These are phyloP conservation scores for Drosophila monieri DNA, from an alignment of 2,888 invertebrate genomes.

Conservation along the genomic window DNA sequence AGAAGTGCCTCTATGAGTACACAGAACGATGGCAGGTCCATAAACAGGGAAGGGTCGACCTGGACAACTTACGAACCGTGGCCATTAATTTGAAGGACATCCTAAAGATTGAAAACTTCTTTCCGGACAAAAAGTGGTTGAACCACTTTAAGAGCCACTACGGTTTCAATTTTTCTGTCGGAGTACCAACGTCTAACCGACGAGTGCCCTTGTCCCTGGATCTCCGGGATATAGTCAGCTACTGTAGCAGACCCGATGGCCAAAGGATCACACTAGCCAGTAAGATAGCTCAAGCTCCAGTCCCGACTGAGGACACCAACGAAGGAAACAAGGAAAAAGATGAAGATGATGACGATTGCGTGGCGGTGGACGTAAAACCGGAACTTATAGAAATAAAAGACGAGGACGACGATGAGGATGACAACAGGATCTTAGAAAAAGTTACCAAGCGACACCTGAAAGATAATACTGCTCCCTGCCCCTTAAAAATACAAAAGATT, in stretches of 20 bases:
- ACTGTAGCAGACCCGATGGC: slow-evolving; percentile 74
- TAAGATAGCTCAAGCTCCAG: neutral
- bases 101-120: slow-evolving; percentile 78
- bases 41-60: slow-evolving; percentile 65
- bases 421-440: too few relatives aligned
- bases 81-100: slow-evolving; percentile 74
- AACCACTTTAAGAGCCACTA: slow-evolving; percentile 69
- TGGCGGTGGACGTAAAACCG: slow-evolving; percentile 45
- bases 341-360: slow-evolving; percentile 39
- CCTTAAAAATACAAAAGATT: slow-evolving; percentile 73
- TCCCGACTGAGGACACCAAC: neutral
- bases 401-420: slow-evolving; percentile 47
- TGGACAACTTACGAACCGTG: slow-evolving; percentile 63
- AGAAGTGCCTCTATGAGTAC: slow-evolving; percentile 80
- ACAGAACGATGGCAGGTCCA: slow-evolving; percentile 79
- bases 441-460: slow-evolving; percentile 13
- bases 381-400: slow-evolving; percentile 61
- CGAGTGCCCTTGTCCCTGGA: slow-evolving; percentile 75
- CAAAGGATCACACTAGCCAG: neutral
- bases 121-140: slow-evolving; percentile 76
- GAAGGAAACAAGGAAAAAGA: slow-evolving; percentile 19
- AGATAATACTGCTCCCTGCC: slow-evolving; percentile 6
- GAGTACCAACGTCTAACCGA: slow-evolving; percentile 46
- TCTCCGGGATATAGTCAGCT: slow-evolving; percentile 79
- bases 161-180: slow-evolving; percentile 64